Evolutionary conservation across 2,888 invertebrate species (phyloP), one percentile per base, ranked within the genome.

Genomic region (Mythimna vitellina): DNA sequence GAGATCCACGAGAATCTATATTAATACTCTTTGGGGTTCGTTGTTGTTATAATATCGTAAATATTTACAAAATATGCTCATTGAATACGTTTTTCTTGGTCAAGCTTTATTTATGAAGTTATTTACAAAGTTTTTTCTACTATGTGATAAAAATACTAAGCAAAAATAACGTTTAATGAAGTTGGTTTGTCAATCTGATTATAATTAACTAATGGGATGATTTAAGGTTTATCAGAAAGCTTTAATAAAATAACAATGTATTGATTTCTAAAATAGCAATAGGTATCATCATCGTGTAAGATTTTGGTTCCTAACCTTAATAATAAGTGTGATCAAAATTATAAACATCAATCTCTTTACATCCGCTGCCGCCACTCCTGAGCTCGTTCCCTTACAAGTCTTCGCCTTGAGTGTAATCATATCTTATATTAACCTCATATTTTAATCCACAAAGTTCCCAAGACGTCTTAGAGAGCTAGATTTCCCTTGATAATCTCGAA

Each of bases 401-500:
- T 75, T 53, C 63, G 60, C 70, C 67, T 65, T 74, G 63, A 78
- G 35, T 65, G 60, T 83, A 80, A 78, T 84, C 74, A 80, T 78
- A 79, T 81, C 35, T 81, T 84, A 81, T 76, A 82, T 76, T 72
- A 80, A 65, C 68, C 66, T 76, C 70, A 65, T 69, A 81, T 84
- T 81, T 78, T 81, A 81, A 86, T 86, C 68, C 64, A 62, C 65
- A 72, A 81, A 78, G 81, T 79, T 85, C 73, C 78, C 76, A 74
- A 76, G 74, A 67, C 68, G 46, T 76, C 79, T 80, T 56, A 82
- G 73, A 80, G 75, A 78, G 72, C 77, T 83, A 87, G 85, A 88
- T 88, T 89, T 88, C 88, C 89, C 88, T 73, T 67, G 87, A 74
- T 84, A 83, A 73, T 81, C 73, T 69, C 81, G 63, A 79, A 73